Percentiles rank a stretch among this genome's conserved stretches.
Evolutionary conservation across 2,888 invertebrate genomes (phyloP).

Genomic region (Gymnosoma rotundatum): DNA sequence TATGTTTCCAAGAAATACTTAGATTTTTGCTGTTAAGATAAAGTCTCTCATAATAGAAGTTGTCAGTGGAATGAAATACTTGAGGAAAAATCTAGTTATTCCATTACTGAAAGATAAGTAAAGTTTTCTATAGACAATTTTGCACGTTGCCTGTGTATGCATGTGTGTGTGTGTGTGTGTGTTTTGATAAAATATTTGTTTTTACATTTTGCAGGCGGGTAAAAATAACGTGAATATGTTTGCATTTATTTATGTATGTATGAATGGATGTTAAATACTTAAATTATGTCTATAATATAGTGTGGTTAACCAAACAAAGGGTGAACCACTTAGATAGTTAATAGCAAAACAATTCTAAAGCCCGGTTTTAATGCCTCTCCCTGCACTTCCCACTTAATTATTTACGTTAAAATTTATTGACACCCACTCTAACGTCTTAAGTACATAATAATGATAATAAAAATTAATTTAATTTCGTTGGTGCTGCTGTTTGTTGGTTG

Average conservation of each 20-base stretch:
- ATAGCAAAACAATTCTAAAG: no score
- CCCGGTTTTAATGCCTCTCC: no score
- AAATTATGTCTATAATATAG: neutral
- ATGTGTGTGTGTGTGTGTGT: neutral
- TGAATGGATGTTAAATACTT: neutral
- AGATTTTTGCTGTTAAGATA: neutral
- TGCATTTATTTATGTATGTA: neutral
- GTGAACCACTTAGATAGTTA: neutral
- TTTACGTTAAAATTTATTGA: neutral
- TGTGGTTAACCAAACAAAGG: neutral
- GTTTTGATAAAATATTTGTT: neutral
- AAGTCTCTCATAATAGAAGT: no score
- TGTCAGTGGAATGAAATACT: neutral
- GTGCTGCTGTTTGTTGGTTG: neutral
- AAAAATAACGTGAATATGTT: neutral
- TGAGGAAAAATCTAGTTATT: neutral
- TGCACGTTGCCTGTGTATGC: neutral
- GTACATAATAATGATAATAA: conserved; percentile 26
- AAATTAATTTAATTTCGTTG: conserved; percentile 34
- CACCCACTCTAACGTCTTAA: conserved; percentile 33
- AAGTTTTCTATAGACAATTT: neutral
- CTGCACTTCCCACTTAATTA: neutral
- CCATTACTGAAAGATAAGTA: neutral
- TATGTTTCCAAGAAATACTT: neutral
- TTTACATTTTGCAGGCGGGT: neutral